Base-by-base conservation (phyloP, 1,140 invertebrate species). In the Aethina tumida region DNA sequence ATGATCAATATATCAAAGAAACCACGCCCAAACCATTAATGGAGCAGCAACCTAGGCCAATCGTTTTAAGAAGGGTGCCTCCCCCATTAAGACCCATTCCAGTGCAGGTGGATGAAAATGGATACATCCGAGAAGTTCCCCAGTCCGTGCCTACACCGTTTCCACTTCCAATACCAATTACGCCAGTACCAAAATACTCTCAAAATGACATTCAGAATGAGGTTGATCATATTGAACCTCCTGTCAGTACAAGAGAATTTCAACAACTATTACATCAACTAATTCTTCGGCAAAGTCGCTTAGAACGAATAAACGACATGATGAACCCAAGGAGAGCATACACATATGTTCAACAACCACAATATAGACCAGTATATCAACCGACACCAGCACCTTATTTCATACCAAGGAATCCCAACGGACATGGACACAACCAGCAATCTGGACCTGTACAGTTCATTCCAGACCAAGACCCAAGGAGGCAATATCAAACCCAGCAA, bases 241-340 rank as follows among this genome's bases (percentile, higher is more conserved):
- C 71, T 18, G 70, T 74, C 2, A 72, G 69, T 49, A 71, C 69
- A 2, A 66, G 64, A 56, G 71, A 75, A 50, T 65, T 75, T 26
- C 69, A 71, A 52, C 60, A 64, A 27, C 58, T 75, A 24, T 58
- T 75, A 4, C 68, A 75, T 18, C 66, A 69, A 52, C 52, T 75
- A 31, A 67, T 73, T 26, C 28, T 68, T n/a, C 49, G 70, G 27
- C 71, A 73, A 52, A 69, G 63, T 42, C 58, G 64, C 17, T 45
- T 72, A 42, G 70, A 73, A 58, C 52, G 58, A 18, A 50, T 71
- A n/a, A 57, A 47, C 25, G 41, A 34, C 14, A 30, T 60, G n/a
- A 55, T 47, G 4, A 37, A 50, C 21, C 13, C 40, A 13, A 35
- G 39, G n/a, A 35, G 12, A 38, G 4, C 33, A 51, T 17, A 32